Evolutionary conservation across 37 sponge, comb jelly and placozoan genomes (phyloP), one percentile per base, ranked within the genome.

Genomic region (Lycopodina hypogea): DNA sequence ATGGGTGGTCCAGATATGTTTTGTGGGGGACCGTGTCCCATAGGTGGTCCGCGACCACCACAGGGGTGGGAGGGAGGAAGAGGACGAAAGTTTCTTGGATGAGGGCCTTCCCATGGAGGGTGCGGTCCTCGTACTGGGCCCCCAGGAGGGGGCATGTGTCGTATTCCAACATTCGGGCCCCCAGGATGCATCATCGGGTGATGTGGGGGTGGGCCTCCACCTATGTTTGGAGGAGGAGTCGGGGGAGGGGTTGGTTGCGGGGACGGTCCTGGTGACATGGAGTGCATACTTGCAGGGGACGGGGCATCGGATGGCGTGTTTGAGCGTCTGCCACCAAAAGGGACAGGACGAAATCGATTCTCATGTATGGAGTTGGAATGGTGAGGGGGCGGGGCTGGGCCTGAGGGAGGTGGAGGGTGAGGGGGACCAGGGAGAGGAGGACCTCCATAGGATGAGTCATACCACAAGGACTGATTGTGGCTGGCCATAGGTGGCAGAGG

Each of bases 171-270:
- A 67, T 17, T 28, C 28, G 68, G 68, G 18, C 23, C 59, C 28
- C 70, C 56, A 12, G 74, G 35, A 29, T 60, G 62, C 21, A 33
- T 11, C 42, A n/a, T 32, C 26, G 56, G 69, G 62, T 71, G 70
- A 33, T 56, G 50, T 4, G 62, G 81, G 0, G 42, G 51, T 15
- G 62, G 81, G 3, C 66, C 50, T 3, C 52, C 63, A 1, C 70
- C 81, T 62, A 70, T 70, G 17, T 58, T 71, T 42, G 84, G 84
- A 1, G 85, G 85, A 4, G 85, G 85, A 0, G 85, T 85, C 7
- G 85, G 64, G 2, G 85, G 85, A 55, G 85, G 85, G 53, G 85
- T 85, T 40, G 85, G 85, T 53, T 72, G 85, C 32, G 85, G 85
- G 42, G 85, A 85, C 64, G 85, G 85, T 0, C 51, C 81, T 1